phyloP scores from a whole-genome alignment of 53 echinoderm and acorn worm species.

The Pentamera pediparva region DNA sequence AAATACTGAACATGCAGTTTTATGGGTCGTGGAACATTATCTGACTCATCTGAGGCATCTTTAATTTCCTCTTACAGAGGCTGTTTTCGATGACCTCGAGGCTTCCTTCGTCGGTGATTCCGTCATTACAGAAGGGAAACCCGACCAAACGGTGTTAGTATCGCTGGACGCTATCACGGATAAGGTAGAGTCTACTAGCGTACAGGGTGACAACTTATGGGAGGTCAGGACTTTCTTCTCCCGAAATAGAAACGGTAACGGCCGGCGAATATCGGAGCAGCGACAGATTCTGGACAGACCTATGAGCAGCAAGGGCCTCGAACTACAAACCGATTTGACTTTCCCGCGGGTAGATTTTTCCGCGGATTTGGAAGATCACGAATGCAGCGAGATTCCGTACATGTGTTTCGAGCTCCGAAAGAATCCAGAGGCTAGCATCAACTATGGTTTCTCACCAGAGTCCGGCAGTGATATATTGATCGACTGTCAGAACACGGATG shows the following conservation, averaged over 20 bases:
- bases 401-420: constrained; percentile 17
- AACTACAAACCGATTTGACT: neutral
- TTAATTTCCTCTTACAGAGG: neutral
- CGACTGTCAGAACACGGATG: neutral
- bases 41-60: neutral
- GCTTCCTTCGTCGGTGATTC: neutral
- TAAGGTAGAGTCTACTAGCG: neutral
- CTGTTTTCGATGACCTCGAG: neutral
- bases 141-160: neutral
- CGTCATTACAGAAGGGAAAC: neutral
- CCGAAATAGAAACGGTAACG: neutral
- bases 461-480: neutral
- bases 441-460: constrained; percentile 7
- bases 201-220: constrained; percentile 1
- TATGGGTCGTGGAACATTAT: neutral
- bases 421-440: neutral
- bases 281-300: neutral
- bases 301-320: neutral
- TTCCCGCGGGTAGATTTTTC: constrained; percentile 11
- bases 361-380: constrained; percentile 3
- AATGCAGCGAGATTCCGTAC: constrained; percentile 16
- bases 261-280: constrained; percentile 7
- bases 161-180: constrained; percentile 2
- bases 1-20: too few species aligned
- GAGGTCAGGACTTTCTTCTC: constrained; percentile 16